Evolutionary conservation across 2,888 invertebrate species (phyloP).

Genomic region (Heteropelma amictum): DNA sequence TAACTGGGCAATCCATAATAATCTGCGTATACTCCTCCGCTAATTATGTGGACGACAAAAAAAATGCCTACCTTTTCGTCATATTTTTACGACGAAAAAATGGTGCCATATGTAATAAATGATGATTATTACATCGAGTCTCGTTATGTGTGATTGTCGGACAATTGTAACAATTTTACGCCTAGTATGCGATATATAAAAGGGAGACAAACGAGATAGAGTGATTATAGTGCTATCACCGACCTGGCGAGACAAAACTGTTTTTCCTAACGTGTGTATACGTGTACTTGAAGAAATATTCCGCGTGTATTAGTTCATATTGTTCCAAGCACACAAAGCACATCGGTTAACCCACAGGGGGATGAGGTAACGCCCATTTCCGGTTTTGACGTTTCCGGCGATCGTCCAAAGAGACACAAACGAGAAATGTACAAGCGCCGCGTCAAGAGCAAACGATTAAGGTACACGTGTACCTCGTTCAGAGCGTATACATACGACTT

Average conservation of each 20-base stretch:
- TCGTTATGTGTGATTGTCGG: slow-evolving; percentile 34
- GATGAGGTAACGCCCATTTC: slow-evolving; percentile 60
- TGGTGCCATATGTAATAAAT: slow-evolving; percentile 4
- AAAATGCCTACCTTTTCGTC: too few relatives aligned
- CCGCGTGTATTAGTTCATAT: slow-evolving; percentile 35
- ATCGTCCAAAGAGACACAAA: slow-evolving; percentile 30
- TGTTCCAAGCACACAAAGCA: slow-evolving; percentile 35
- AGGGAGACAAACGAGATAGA: slow-evolving; percentile 40
- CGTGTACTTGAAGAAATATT: neutral
- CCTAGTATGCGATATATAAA: slow-evolving; percentile 26
- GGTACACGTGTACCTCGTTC: slow-evolving; percentile 50
- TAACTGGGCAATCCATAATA: too few relatives aligned
- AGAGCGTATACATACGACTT: slow-evolving; percentile 5
- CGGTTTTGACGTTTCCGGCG: slow-evolving; percentile 63
- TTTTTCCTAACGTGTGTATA: neutral
- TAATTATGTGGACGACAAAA: neutral
- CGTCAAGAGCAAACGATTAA: slow-evolving; percentile 50
- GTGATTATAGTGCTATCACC: slow-evolving; percentile 45
- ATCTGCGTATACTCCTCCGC: neutral
- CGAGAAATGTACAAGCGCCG: slow-evolving; percentile 39
- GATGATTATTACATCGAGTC: slow-evolving; percentile 25
- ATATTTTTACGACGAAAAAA: too few relatives aligned
- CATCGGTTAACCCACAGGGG: slow-evolving; percentile 57
- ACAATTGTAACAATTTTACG: slow-evolving; percentile 46
- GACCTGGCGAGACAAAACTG: slow-evolving; percentile 44